Conservation (phyloP, 2,113 vertebrate species). For the Melierax canorus region DNA sequence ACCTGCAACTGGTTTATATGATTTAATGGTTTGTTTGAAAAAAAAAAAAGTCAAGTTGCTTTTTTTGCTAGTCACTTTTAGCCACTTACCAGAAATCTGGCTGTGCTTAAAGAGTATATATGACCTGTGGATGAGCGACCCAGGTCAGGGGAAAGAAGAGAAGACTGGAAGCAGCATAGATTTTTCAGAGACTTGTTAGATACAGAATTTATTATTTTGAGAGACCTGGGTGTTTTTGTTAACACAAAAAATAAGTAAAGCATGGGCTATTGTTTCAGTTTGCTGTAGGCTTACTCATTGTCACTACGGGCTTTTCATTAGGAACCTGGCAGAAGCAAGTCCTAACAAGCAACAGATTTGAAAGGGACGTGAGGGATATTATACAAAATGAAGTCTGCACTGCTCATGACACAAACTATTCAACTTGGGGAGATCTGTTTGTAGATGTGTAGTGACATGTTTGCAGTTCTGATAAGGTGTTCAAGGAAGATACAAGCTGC, state of each 20-base stretch:
- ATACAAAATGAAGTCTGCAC: background rate
- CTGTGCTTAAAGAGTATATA: background rate
- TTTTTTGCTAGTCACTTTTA: background rate
- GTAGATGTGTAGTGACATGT: background rate
- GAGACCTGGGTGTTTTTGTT: background rate
- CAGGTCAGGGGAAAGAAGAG: background rate
- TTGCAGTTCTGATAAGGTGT: background rate
- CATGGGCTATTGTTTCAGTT: background rate
- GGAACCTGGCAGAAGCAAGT: background rate
- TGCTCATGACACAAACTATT: background rate
- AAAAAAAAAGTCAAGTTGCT: background rate
- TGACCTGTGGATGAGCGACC: background rate
- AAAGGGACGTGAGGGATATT: background rate
- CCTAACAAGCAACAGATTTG: background rate
- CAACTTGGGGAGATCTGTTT: background rate
- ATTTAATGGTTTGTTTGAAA: background rate
- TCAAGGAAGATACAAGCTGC: background rate
- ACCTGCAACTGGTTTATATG: background rate
- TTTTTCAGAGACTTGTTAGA: background rate
- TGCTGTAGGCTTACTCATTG: background rate
- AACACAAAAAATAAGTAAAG: background rate
- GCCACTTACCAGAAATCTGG: background rate
- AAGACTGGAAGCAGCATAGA: background rate
- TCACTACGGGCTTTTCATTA: background rate
- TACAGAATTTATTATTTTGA: background rate